Percentiles rank a stretch among this genome's conserved stretches.
These are phyloP conservation scores for Philaethria dido DNA, from an alignment of 2,888 invertebrate genomes.

Conservation along the genomic window DNA sequence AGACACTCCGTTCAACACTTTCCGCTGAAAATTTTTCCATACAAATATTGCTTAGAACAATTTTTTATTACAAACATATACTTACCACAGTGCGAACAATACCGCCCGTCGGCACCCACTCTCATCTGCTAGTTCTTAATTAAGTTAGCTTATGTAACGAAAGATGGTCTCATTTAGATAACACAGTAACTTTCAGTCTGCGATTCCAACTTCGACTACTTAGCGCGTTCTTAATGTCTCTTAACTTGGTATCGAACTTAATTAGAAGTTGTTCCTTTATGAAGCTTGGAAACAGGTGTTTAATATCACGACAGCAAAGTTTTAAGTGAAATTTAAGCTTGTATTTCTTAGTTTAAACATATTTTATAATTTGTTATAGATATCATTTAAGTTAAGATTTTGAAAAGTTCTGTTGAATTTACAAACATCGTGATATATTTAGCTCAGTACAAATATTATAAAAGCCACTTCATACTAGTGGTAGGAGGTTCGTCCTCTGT, in stretches of 20 bases:
- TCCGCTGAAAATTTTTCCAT: too few relatives aligned
- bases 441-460: too few relatives aligned
- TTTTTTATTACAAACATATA: constrained; percentile 43
- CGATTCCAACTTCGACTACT: constrained; percentile 72
- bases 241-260: constrained; percentile 53
- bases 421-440: too few relatives aligned
- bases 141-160: constrained; percentile 85
- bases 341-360: constrained; percentile 21
- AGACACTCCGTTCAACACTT: too few relatives aligned
- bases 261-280: constrained; percentile 66
- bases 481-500: too few relatives aligned
- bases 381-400: too few relatives aligned
- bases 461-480: too few relatives aligned
- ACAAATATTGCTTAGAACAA: neutral
- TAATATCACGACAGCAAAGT: constrained; percentile 48
- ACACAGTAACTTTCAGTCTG: constrained; percentile 79
- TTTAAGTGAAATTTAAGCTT: constrained; percentile 48
- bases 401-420: too few relatives aligned
- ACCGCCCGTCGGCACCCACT: constrained; percentile 78
- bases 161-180: constrained; percentile 85
- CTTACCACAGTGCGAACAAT: constrained; percentile 58
- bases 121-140: constrained; percentile 84
- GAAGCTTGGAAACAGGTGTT: constrained; percentile 50
- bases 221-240: constrained; percentile 60
- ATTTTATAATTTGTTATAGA: constrained; percentile 31